Percentiles rank a stretch among this genome's conserved stretches.
phyloP scores from a whole-genome alignment of 2,888 invertebrate genomes.

The Sarcophaga subvicina region DNA sequence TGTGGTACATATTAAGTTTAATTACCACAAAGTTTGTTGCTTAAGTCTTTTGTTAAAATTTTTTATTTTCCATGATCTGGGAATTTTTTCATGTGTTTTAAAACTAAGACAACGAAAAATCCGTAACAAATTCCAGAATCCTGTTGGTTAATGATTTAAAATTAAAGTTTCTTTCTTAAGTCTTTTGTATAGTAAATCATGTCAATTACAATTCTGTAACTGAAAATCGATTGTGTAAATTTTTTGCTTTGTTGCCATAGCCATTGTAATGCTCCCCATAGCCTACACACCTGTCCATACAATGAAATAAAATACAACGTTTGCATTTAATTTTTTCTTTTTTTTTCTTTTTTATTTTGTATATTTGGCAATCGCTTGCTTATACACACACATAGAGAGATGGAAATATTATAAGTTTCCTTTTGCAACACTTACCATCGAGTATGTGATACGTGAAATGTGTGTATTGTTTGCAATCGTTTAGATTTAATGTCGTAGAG shows the following conservation, averaged over 20 bases:
- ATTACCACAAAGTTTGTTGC: not conserved
- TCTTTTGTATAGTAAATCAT: slow-evolving; percentile 15
- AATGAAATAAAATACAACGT: slow-evolving; percentile 30
- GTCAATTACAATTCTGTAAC: not conserved
- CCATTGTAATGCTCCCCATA: not conserved
- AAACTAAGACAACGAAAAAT: not conserved
- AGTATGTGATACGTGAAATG: no score
- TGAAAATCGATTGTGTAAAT: not conserved
- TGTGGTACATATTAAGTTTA: no score
- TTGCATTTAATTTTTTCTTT: slow-evolving; percentile 14
- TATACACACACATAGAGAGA: no score
- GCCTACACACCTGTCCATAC: slow-evolving; percentile 19
- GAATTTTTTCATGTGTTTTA: not conserved
- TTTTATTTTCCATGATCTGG: not conserved
- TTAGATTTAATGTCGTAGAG: not conserved
- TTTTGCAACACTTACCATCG: no score
- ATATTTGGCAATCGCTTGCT: no score
- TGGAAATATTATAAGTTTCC: no score
- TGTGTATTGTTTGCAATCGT: slow-evolving; percentile 17
- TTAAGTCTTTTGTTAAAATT: not conserved
- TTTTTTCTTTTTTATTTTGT: not conserved
- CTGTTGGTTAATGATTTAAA: not conserved
- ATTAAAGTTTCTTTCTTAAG: slow-evolving; percentile 49
- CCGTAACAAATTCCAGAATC: slow-evolving; percentile 13
- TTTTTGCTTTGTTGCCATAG: not conserved